These are phyloP conservation scores for Diplodus puntazzo DNA, from an alignment of 2,797 vertebrate species.

Conservation along the genomic window DNA sequence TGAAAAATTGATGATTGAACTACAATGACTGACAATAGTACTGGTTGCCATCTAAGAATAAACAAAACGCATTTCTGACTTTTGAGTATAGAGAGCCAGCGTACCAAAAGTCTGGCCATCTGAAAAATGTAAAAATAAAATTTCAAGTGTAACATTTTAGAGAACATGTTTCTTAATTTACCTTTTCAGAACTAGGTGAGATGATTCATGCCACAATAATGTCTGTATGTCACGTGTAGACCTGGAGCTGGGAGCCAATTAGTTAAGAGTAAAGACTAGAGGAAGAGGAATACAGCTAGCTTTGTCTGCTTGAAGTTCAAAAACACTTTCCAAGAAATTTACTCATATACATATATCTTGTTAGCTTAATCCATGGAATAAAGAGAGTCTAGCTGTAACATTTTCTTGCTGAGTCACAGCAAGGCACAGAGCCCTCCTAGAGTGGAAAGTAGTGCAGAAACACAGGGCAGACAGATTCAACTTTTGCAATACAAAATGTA, in stretches of 20 bases:
- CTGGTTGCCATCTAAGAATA: background rate
- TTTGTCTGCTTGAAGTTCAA: background rate
- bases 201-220: background rate
- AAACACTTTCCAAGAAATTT: no score
- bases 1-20: constrained; percentile 20
- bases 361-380: background rate
- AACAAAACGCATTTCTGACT: background rate
- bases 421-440: background rate
- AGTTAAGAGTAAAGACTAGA: background rate
- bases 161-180: background rate
- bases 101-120: background rate
- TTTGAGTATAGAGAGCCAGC: background rate
- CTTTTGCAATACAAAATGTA: background rate
- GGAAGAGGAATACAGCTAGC: background rate
- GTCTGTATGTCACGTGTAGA: background rate
- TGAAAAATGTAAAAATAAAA: background rate
- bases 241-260: background rate
- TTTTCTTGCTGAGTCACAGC: background rate
- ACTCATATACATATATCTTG: background rate
- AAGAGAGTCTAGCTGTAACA: background rate
- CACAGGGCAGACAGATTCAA: background rate
- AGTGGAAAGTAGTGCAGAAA: background rate
- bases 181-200: background rate
- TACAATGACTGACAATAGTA: constrained; percentile 7
- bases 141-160: background rate